These are phyloP conservation scores for Gadus chalcogrammus DNA, from an alignment of 2,113 vertebrate species.

Conservation along the genomic window DNA sequence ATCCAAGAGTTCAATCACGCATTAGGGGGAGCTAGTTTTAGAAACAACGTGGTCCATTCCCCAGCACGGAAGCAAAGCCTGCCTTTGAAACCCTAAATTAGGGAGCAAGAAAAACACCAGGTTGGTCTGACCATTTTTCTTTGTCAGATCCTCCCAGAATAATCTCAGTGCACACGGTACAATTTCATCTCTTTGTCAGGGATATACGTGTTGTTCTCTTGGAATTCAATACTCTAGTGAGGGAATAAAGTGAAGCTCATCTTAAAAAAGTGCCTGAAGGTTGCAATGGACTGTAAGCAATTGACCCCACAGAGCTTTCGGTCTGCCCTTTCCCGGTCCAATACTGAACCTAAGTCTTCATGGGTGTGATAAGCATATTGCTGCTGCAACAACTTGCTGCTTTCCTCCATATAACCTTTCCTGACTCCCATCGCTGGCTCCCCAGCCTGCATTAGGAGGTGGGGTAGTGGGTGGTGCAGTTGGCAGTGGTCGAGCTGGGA, in stretches of 20 bases:
- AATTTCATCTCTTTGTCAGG: background rate
- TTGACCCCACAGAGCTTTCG: too few relatives aligned
- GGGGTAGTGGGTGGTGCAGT: background rate
- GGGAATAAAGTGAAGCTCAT: conserved; percentile 10
- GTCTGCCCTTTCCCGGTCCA: too few relatives aligned
- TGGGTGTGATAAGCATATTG: too few relatives aligned
- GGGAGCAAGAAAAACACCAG: background rate
- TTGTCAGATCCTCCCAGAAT: background rate
- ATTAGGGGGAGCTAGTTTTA: conserved; percentile 56
- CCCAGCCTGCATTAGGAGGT: conserved; percentile 21
- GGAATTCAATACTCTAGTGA: background rate
- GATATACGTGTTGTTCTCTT: background rate
- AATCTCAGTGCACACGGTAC: background rate
- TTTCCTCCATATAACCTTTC: too few relatives aligned
- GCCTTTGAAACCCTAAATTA: conserved; percentile 40
- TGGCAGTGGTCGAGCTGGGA: conserved; percentile 17
- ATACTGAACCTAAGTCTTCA: too few relatives aligned
- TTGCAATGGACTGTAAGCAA: too few relatives aligned
- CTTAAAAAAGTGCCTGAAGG: background rate
- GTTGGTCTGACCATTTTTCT: conserved; percentile 29
- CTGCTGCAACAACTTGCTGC: too few relatives aligned
- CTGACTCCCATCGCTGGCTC: conserved; percentile 14
- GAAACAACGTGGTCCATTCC: conserved; percentile 54
- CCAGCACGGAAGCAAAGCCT: conserved; percentile 42
- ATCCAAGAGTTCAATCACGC: conserved; percentile 49